Evolutionary conservation across 2,888 invertebrate genomes (phyloP).

Genomic region (Drosophila nigritarsus): DNA sequence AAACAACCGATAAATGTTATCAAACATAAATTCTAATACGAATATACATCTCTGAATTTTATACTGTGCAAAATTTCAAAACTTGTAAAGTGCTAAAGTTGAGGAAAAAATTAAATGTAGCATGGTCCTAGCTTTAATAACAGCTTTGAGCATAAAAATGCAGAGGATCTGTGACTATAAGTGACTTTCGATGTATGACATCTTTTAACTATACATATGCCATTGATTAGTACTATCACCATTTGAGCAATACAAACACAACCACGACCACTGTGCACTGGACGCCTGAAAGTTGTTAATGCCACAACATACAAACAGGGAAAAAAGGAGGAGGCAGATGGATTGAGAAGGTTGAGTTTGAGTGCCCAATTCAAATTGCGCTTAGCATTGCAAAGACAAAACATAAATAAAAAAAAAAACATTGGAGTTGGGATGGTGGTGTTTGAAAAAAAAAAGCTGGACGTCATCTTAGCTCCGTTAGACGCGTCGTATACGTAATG

Average conservation of each 20-base stretch:
- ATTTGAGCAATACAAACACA: not conserved
- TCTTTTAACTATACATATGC: not conserved
- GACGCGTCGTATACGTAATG: conserved; percentile 71
- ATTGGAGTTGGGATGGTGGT: not conserved
- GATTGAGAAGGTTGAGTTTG: conserved; percentile 14
- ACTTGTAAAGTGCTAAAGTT: not conserved
- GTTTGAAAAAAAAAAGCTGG: not conserved
- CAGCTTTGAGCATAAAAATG: not conserved
- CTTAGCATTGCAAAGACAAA: conserved; percentile 51
- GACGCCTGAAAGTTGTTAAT: conserved; percentile 36
- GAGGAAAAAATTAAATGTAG: not conserved
- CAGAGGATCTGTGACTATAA: not conserved
- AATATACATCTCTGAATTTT: not conserved
- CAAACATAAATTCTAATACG: conserved; percentile 5
- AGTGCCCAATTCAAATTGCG: conserved; percentile 62
- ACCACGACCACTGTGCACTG: conserved; percentile 19
- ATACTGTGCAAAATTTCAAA: not conserved
- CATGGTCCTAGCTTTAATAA: not conserved
- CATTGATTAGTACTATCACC: not conserved
- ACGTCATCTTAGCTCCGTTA: conserved; percentile 43
- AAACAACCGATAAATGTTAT: not conserved
- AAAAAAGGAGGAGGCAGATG: not conserved
- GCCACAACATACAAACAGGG: conserved; percentile 4
- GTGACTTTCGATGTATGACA: not conserved
- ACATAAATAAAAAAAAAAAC: not conserved